Base-by-base conservation (phyloP, 2,888 invertebrate genomes). In the Acleris laterana region DNA sequence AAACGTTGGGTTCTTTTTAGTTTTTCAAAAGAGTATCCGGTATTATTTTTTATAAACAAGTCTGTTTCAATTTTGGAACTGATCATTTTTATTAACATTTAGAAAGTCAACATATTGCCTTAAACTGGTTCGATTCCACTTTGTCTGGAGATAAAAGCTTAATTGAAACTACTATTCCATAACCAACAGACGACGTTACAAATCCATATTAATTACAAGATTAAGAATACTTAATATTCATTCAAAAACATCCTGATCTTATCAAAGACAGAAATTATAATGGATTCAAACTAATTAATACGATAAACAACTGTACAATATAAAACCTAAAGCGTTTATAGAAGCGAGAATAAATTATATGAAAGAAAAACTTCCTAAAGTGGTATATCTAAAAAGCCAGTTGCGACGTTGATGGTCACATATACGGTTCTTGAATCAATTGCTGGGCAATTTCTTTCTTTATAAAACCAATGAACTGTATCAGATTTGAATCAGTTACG, bases 401-500 rank as follows among this genome's bases (percentile, higher is more conserved):
- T 51, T 19, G 20, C 55, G 50, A 65, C 60, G 56, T 65, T 65
- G 65, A 65, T 65, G 60, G 64, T 62, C 32, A 55, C 52, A 50
- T 50, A 68, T 68, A 68, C 42, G 67, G 68, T 58, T 57, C 46
- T 73, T 62, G 66, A 72, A 77, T 72, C 74, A 68, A 71, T 72
- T 67, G 72, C 72, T 68, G 64, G 79, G 80, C 77, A 71, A 75
- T 77, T 80, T 79, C 78, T 80, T 78, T 66, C 81, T 78, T 79
- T 78, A 81, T 77, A 78, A 80, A 81, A 81, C 75, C 83, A 82
- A 86, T 85, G 81, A 78, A 78, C 82, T 79, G 82, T 74, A 81
- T 79, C 83, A 77, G 80, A 87, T 86, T 80, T 77, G 79, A 81
- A 84, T 86, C 81, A 81, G 82, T 81, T 80, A 80, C 81, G 79